Percentiles rank a stretch among this genome's conserved stretches.
Conservation (phyloP, 2,113 vertebrate species). For the Crotophaga sulcirostris region DNA sequence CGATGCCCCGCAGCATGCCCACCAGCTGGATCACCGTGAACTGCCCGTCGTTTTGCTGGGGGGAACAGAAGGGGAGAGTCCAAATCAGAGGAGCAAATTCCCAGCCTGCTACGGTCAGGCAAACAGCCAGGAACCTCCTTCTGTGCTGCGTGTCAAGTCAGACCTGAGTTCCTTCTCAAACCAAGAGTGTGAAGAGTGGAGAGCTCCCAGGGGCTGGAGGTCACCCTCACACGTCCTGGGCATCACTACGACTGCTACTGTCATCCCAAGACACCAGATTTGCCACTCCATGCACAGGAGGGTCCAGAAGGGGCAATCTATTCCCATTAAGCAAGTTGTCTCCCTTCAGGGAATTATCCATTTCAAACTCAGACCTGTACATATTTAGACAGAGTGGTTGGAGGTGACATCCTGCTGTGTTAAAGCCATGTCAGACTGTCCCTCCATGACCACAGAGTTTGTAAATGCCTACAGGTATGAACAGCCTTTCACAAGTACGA, state of each 20-base stretch:
- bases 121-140: not conserved
- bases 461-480: not conserved
- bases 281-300: not conserved
- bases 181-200: not conserved
- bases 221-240: not conserved
- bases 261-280: not conserved
- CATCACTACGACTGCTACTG: not conserved
- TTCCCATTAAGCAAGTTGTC: not conserved
- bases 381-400: not conserved
- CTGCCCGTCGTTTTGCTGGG: conserved; percentile 95
- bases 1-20: conserved; percentile 94
- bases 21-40: conserved; percentile 97
- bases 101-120: not conserved
- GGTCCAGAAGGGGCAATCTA: not conserved
- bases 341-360: not conserved
- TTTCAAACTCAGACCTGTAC: not conserved
- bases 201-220: not conserved
- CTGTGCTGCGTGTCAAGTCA: not conserved
- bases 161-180: accelerated
- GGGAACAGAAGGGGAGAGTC: not conserved
- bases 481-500: not conserved
- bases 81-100: not conserved
- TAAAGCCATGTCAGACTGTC: not conserved
- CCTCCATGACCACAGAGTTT: not conserved
- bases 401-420: not conserved